Base-by-base conservation (phyloP, 2,113 vertebrate species). In the Bombycilla garrulus region DNA sequence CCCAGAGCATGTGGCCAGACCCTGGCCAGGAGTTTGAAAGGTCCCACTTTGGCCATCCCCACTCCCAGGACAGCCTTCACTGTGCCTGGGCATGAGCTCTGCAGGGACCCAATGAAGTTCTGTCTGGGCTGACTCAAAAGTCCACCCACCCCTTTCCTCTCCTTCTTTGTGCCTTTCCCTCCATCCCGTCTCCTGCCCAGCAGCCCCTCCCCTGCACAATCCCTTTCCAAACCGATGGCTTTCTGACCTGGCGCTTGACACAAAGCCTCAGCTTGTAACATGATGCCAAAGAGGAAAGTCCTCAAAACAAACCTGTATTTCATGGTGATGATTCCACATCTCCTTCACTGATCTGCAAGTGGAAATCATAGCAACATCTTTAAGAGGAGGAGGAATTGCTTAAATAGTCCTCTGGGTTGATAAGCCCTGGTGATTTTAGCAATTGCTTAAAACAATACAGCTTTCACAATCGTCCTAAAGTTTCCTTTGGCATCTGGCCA, bases 281-380 rank as follows among this genome's bases (percentile, higher is more conserved):
- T 24, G 58, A 45, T 66, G 48, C 19, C 8, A 8, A 28, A 73
- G 44, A 57, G 29, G 5, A 73, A 58, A 83, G 29, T 56, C 28
- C 60, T 83, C 14, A 36, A 45, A 84, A 72, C 44, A 33, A 81
- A 97, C 96, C 97, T 93, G 50, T 73, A 97, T 73, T 69, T 96
- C 25, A 42, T 92, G 83, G 17, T 98, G 92, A 26, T 96, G 96
- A 69, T 95, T 81, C 97, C 97, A 98, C 87, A 97, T 62, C n/a
- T 93, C 82, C 48, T 87, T 95, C 82, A 96, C 91, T 22, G 97
- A 97, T 38, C 97, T 98, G 88, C 76, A 95, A 65, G 53, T 69
- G n/a, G 64, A 86, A 94, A 91, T 35, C 1, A 9, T 5, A 67
- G 42, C 26, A 72, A 88, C 4, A 5, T 29, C 58, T 92, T 71